Evolutionary conservation across 2,113 vertebrate genomes (phyloP).

Genomic region (Rhinogobius similis): DNA sequence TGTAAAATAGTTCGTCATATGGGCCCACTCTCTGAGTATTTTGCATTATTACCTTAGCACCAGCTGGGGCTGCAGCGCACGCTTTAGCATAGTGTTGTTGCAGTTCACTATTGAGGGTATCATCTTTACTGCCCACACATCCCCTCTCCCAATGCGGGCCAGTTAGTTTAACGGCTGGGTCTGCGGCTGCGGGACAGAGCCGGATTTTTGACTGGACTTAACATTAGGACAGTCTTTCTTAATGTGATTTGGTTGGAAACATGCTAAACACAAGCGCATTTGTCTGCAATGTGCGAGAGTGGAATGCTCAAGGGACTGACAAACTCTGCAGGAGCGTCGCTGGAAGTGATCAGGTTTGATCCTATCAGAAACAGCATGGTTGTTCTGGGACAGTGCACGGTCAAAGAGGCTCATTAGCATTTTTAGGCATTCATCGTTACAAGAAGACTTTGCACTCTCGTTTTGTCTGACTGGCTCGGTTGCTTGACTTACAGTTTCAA

Average conservation of each 20-base stretch:
- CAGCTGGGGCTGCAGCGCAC: conserved; percentile 4
- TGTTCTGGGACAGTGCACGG: conserved; percentile 14
- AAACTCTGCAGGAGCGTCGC: conserved; percentile 23
- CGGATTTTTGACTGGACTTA: neutral
- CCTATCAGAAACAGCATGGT: neutral
- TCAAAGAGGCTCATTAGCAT: conserved; percentile 26
- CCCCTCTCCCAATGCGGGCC: conserved; percentile 18
- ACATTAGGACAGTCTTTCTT: conserved; percentile 33
- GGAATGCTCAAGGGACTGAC: conserved; percentile 26
- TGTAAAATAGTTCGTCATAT: conserved; percentile 32
- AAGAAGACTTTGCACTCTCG: neutral
- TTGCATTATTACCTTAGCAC: conserved; percentile 12
- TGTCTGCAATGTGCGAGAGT: conserved; percentile 46
- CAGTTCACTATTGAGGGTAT: conserved; percentile 5
- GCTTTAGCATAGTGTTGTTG: neutral
- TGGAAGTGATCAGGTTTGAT: neutral
- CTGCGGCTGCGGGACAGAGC: neutral
- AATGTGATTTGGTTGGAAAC: conserved; percentile 33
- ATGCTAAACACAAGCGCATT: conserved; percentile 23
- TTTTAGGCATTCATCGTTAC: conserved; percentile 16
- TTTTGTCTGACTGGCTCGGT: neutral
- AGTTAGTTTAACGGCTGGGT: conserved; percentile 31
- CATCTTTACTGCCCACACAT: conserved; percentile 10
- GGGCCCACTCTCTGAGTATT: conserved; percentile 1
- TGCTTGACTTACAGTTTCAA: neutral